Percentiles rank a stretch among this genome's conserved stretches.
Evolutionary conservation across 2,888 invertebrate genomes (phyloP).

Genomic region (Tiliacea citrago): DNA sequence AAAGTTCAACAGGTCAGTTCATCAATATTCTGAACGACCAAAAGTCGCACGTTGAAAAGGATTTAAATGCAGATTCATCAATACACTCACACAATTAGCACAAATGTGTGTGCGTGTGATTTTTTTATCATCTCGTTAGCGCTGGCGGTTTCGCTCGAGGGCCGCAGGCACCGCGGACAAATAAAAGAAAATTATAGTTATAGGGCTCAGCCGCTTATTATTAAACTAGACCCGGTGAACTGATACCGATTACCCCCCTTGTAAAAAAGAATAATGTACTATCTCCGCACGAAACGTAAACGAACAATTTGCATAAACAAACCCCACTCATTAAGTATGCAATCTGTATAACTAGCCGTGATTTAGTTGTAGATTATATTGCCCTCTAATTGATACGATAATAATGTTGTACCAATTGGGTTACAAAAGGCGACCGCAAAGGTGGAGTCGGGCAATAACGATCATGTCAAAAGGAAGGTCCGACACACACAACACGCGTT

Average conservation of each 20-base stretch:
- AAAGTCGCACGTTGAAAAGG: constrained; percentile 48
- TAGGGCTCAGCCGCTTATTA: constrained; percentile 87
- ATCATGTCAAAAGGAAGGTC: constrained; percentile 90
- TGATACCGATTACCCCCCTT: constrained; percentile 83
- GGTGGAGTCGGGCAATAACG: constrained; percentile 87
- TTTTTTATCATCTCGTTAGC: constrained; percentile 86
- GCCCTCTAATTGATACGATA: constrained; percentile 88
- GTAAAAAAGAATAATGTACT: constrained; percentile 74
- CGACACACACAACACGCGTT: constrained; percentile 89
- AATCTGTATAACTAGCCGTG: constrained; percentile 81
- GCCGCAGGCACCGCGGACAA: constrained; percentile 82
- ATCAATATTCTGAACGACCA: constrained; percentile 25
- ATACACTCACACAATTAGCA: constrained; percentile 77
- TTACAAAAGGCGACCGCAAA: constrained; percentile 88
- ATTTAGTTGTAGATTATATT: constrained; percentile 84
- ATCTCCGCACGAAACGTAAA: constrained; percentile 67
- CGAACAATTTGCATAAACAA: constrained; percentile 77
- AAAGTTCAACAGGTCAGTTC: constrained; percentile 57
- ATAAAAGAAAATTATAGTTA: constrained; percentile 89
- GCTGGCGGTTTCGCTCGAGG: constrained; percentile 79
- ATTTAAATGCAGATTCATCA: constrained; percentile 78
- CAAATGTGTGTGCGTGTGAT: constrained; percentile 81
- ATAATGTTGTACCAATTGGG: constrained; percentile 87
- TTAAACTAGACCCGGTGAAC: constrained; percentile 88
- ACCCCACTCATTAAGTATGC: constrained; percentile 70